Base-by-base conservation (phyloP, 2,797 vertebrate species). In the Amazonetta brasiliensis region DNA sequence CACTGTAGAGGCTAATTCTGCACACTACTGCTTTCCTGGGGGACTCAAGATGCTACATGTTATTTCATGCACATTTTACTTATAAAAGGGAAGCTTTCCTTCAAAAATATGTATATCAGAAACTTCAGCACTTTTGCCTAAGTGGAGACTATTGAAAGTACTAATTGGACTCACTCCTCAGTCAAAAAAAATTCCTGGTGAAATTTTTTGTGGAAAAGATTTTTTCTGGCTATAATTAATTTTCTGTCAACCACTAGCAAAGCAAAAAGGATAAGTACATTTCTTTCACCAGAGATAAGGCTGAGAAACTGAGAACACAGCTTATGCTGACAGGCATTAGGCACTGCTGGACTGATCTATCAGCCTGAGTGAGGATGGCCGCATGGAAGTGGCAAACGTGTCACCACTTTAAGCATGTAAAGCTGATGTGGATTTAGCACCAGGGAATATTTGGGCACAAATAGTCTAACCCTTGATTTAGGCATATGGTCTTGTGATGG, bases 51-150 rank as follows among this genome's bases (percentile, higher is more conserved):
- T 67, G 43, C 22, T 74, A 8, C 1, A 2, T 54, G 68, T 59
- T 60, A 92, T 96, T 96, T 95, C 94, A 96, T 66, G 76, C 69
- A 41, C 62, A 88, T 95, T 92, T 92, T 30, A 66, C 46, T 72
- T 46, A 23, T 58, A 73, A 96, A 94, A 81, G 26, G 46, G 54
- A 86, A 81, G 33, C 9, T 94, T 88, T 75, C 73, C 76, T 58
- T 88, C 56, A 75, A 43, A 90, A 88, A 77, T 48, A 23, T 1
- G 20, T 78, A 71, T 31, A 39, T 72, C 76, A 81, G 80, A 93
- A 90, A 84, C 77, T 66, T 93, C 93, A 94, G 66, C 46, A 71
- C 43, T 95, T 95, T 76, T 84, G 30, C 43, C 55, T 56, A 4
- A 68, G 31, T 75, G 12, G 16, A 74, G n/a, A 74, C 18, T 58